A percentile compares a stretch with the other conserved stretches of the same genome.
Evolutionary conservation across 2,888 invertebrate genomes (phyloP).

Genomic region (Leptopterna dolabrata): DNA sequence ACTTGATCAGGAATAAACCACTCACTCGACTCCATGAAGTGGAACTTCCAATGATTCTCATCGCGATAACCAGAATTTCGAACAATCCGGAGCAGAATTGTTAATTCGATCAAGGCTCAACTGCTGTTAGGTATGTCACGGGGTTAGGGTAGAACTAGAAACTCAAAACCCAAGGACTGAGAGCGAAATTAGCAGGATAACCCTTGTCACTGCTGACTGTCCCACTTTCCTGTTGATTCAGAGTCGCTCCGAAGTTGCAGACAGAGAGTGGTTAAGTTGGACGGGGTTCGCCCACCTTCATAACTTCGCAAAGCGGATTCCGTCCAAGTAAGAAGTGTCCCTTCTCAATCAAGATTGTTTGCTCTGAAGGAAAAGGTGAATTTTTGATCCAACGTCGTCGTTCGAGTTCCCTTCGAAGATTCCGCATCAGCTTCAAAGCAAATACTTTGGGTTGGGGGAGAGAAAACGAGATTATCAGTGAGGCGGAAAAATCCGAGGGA

Average conservation of each 20-base stretch:
- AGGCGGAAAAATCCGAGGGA: background rate
- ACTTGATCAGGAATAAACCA: background rate
- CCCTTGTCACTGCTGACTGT: slow-evolving; percentile 32
- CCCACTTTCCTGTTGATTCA: slow-evolving; percentile 28
- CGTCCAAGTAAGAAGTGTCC: background rate
- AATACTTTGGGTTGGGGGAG: background rate
- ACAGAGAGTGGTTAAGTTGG: background rate
- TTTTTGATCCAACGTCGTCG: background rate
- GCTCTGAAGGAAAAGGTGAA: background rate
- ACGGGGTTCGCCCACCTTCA: slow-evolving; percentile 1
- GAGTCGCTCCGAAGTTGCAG: background rate
- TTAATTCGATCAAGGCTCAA: background rate
- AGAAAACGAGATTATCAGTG: background rate
- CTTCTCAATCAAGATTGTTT: slow-evolving; percentile 20
- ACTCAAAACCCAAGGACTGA: background rate
- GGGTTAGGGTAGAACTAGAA: background rate
- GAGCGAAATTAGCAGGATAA: background rate
- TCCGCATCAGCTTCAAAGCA: background rate
- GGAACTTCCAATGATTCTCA: background rate
- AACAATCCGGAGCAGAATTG: background rate
- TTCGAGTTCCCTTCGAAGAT: background rate
- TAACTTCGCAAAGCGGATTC: slow-evolving; percentile 34
- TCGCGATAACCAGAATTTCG: background rate
- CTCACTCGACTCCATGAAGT: background rate
- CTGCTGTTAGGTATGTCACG: background rate